Base-by-base conservation (phyloP, 2,888 invertebrate genomes). In the Adelphocoris suturalis region DNA sequence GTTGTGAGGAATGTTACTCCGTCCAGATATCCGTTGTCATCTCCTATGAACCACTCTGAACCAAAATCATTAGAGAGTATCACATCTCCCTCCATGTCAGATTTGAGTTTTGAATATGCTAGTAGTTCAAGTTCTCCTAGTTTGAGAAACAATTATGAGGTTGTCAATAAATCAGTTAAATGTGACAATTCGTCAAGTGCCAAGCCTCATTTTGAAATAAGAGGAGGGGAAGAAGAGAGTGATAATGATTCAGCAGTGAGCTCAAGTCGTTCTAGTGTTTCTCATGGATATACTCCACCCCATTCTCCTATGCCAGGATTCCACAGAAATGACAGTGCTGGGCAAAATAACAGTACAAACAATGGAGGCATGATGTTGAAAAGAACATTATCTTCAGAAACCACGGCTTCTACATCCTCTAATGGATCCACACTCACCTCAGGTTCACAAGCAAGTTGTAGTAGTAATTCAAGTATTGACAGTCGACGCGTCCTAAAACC, bases 231-330 rank as follows among this genome's bases (percentile, higher is more conserved):
- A 92, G 95, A 96, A 92, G 97, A 97, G 92, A 97, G 96, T 92
- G 97, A 97, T 93, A 97, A 97, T 92, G 97, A 98, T 93, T 97
- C 97, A 47, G 97, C 97, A 5, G 97, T 97, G 93, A 97, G 97
- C 93, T 97, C 96, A 82, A 96, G 96, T 92, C 96, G 97, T 88
- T 97, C 97, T 78, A 96, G 96, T 93, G 95, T 96, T 92, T 97
- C 96, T 3, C 95, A 96, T 91, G 96, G 96, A 90, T 95, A 95
- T 91, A 97, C 97, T 46, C 97, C 96, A 0, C 95, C 96, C 5
- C 94, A 95, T 91, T 96, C 97, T 0, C 96, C 96, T 91, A 95
- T 95, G n/a, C 94, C 95, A 88, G 95, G 95, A 91, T 94, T 94
- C 90, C 93, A 93, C 94, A 94, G 92, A 93, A 94, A 92, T 93